Conservation (phyloP, 2,888 invertebrate genomes). For the Lydus trimaculatus region DNA sequence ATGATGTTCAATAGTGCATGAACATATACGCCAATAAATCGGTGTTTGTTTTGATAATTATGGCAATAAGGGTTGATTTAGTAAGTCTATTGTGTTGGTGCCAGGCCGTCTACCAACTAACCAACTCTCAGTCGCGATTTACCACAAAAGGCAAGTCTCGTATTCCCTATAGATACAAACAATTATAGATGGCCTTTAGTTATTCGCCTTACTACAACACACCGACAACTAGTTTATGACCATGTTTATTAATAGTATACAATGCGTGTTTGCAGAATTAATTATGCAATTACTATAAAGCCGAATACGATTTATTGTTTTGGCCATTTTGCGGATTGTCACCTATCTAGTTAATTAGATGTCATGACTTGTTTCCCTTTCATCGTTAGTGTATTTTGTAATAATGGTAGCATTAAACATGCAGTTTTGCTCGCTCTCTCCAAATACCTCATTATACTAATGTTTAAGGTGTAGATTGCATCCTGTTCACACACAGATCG, state of each 20-base stretch:
- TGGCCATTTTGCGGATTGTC: conserved; percentile 30
- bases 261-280: conserved; percentile 44
- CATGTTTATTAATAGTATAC: conserved; percentile 48
- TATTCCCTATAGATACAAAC: conserved; percentile 42
- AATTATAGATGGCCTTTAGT: conserved; percentile 44
- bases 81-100: conserved; percentile 57
- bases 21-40: too few relatives aligned
- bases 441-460: background rate
- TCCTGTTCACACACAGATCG: too few relatives aligned
- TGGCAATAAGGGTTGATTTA: conserved; percentile 53
- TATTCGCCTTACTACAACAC: conserved; percentile 37
- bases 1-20: too few relatives aligned
- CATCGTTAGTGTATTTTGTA: conserved; percentile 10
- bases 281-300: conserved; percentile 47
- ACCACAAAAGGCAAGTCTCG: conserved; percentile 52
- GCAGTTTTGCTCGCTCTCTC: background rate
- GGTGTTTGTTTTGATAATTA: conserved; percentile 52
- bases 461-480: background rate
- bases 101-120: conserved; percentile 55
- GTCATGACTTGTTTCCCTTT: conserved; percentile 5
- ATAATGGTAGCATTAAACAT: background rate
- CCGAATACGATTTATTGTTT: conserved; percentile 41
- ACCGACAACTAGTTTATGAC: conserved; percentile 45
- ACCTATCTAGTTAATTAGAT: conserved; percentile 17
- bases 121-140: conserved; percentile 48